These are phyloP conservation scores for Sphaerophoria rueppellii DNA, from an alignment of 2,888 invertebrate genomes.

Conservation along the genomic window DNA sequence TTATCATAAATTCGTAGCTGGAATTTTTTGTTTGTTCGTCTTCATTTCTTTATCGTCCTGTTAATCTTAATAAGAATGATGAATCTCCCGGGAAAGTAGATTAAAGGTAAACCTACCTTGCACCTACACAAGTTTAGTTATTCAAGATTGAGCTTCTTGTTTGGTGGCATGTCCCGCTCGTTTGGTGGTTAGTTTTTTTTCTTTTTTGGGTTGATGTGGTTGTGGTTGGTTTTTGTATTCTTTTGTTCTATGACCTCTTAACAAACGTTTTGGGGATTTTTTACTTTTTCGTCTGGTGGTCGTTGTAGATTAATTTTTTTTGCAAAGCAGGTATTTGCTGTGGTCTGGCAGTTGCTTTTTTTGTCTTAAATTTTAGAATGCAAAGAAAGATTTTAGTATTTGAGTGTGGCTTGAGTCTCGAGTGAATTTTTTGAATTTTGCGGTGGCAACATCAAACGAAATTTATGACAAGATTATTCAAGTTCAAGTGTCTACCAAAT, in stretches of 20 bases:
- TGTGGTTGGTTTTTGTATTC: not conserved
- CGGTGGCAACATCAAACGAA: too few species aligned
- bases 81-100: constrained; percentile 6
- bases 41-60: not conserved
- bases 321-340: not conserved
- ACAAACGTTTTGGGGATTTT: constrained; percentile 20
- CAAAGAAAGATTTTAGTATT: too few species aligned
- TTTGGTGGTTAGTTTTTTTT: not conserved
- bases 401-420: too few species aligned
- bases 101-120: not conserved
- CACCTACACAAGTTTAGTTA: not conserved
- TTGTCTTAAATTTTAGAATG: too few species aligned
- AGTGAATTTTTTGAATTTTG: too few species aligned
- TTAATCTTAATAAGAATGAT: constrained; percentile 20
- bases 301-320: not conserved
- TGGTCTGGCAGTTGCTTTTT: too few species aligned
- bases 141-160: too few species aligned
- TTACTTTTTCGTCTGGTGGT: not conserved
- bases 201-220: constrained; percentile 9
- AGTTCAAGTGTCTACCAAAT: too few species aligned
- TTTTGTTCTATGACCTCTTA: constrained; percentile 6
- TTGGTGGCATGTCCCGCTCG: too few species aligned
- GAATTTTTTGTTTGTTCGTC: not conserved
- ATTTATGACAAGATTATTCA: too few species aligned
- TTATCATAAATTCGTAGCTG: not conserved